These are phyloP conservation scores for Mus musculus DNA, from an alignment of 2,113 vertebrate species.

Conservation along the genomic window DNA sequence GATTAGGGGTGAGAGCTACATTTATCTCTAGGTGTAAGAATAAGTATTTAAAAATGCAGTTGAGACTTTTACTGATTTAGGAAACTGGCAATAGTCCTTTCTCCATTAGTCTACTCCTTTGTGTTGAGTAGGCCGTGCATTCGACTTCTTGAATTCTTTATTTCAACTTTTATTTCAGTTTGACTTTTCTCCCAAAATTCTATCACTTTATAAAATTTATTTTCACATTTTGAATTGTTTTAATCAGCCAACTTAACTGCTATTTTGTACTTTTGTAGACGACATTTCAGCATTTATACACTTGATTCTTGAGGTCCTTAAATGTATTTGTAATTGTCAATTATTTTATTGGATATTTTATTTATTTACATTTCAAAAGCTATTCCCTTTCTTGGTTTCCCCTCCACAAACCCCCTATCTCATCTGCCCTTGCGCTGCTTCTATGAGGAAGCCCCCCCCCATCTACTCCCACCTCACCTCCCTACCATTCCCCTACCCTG, in stretches of 20 bases:
- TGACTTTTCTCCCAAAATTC: background rate
- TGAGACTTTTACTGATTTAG: background rate
- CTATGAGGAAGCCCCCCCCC: no score
- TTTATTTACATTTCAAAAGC: no score
- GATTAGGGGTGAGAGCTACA: background rate
- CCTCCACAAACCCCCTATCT: no score
- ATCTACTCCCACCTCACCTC: no score
- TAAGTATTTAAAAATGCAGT: background rate
- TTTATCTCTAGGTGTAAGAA: background rate
- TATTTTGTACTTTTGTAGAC: background rate
- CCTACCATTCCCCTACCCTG: no score
- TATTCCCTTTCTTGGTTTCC: no score
- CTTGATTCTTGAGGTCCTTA: background rate
- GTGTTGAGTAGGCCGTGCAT: background rate
- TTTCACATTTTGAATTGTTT: background rate
- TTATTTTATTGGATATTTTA: no score
- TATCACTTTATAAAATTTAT: background rate
- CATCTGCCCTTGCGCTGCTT: no score
- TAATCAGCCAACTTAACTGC: background rate
- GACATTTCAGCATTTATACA: background rate
- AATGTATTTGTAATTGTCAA: background rate
- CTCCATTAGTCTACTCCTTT: background rate
- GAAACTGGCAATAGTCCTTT: background rate
- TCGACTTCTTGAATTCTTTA: background rate
- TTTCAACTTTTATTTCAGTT: background rate